Percentiles rank a stretch among this genome's conserved stretches.
These are phyloP conservation scores for Pholis gunnellus DNA, from an alignment of 2,113 vertebrate species.

Conservation along the genomic window DNA sequence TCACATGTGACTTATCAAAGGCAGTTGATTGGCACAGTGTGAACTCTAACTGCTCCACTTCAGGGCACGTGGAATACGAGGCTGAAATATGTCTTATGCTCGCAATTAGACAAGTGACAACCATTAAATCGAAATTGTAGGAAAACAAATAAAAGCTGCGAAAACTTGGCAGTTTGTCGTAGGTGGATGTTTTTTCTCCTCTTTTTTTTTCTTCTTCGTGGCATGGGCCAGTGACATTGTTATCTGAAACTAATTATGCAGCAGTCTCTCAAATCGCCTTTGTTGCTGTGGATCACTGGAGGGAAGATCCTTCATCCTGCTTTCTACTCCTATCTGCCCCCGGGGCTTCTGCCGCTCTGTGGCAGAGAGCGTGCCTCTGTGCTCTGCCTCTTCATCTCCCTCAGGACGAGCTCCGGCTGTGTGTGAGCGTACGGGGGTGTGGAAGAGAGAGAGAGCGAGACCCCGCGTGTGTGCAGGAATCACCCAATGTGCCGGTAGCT, in stretches of 20 bases:
- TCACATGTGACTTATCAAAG: slow-evolving; percentile 59
- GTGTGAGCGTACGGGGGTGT: slow-evolving; percentile 17
- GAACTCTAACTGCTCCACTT: slow-evolving; percentile 41
- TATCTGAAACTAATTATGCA: slow-evolving; percentile 76
- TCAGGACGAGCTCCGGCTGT: slow-evolving; percentile 28
- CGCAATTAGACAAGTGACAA: slow-evolving; percentile 36
- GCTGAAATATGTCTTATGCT: slow-evolving; percentile 33
- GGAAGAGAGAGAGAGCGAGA: slow-evolving; percentile 35
- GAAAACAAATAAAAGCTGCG: slow-evolving; percentile 40
- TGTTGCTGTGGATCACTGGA: slow-evolving; percentile 73
- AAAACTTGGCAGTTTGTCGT: background rate
- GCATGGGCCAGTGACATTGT: slow-evolving; percentile 51
- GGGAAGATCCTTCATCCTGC: slow-evolving; percentile 70
- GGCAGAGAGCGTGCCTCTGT: slow-evolving; percentile 33
- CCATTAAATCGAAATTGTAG: slow-evolving; percentile 5
- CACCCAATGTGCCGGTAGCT: slow-evolving; percentile 40
- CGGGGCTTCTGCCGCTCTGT: slow-evolving; percentile 54
- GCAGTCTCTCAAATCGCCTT: slow-evolving; percentile 64
- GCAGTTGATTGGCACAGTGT: slow-evolving; percentile 33
- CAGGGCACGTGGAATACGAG: slow-evolving; percentile 26
- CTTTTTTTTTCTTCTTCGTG: background rate
- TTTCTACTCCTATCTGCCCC: slow-evolving; percentile 68
- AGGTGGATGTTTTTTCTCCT: slow-evolving; percentile 8
- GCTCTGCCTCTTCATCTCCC: slow-evolving; percentile 63
- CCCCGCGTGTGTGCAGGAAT: slow-evolving; percentile 25